Evolutionary conservation across 2,797 vertebrate genomes (phyloP).

Genomic region (Lycodopsis pacificus): DNA sequence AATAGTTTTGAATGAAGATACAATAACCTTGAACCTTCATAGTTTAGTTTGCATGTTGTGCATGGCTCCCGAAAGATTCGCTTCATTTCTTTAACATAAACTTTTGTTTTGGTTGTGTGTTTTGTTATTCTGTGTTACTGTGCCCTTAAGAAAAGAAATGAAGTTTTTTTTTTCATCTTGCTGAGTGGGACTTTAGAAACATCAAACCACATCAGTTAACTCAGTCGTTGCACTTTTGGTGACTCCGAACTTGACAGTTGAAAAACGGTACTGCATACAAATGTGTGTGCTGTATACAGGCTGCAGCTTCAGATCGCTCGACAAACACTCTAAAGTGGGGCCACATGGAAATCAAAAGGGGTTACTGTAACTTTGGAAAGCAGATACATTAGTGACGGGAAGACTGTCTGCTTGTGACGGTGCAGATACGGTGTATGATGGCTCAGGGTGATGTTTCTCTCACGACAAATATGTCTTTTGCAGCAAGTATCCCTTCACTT

Average conservation of each 20-base stretch:
- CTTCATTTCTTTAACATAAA: slow-evolving; percentile 41
- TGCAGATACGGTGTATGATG: too few relatives aligned
- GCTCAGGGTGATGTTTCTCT: background rate
- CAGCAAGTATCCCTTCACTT: slow-evolving; percentile 1
- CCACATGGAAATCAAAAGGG: background rate
- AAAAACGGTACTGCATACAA: background rate
- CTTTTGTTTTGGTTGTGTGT: slow-evolving; percentile 32
- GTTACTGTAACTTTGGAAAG: background rate
- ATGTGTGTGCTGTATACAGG: slow-evolving; percentile 5
- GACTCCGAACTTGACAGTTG: background rate
- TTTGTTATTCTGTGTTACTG: slow-evolving; percentile 23
- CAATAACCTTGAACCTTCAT: background rate
- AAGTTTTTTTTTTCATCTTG: background rate
- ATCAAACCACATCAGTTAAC: slow-evolving; percentile 5
- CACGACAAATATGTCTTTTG: background rate
- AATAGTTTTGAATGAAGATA: background rate
- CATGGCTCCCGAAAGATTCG: slow-evolving; percentile 65
- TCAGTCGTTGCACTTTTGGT: background rate
- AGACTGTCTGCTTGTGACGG: too few relatives aligned
- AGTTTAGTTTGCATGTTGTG: slow-evolving; percentile 72
- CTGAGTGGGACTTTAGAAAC: slow-evolving; percentile 17
- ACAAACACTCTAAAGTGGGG: background rate
- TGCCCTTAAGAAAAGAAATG: background rate
- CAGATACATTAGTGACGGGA: slow-evolving; percentile 21
- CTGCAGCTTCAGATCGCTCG: slow-evolving; percentile 18